phyloP scores from a whole-genome alignment of 2,888 invertebrate species.

The Nemoura dubitans region DNA sequence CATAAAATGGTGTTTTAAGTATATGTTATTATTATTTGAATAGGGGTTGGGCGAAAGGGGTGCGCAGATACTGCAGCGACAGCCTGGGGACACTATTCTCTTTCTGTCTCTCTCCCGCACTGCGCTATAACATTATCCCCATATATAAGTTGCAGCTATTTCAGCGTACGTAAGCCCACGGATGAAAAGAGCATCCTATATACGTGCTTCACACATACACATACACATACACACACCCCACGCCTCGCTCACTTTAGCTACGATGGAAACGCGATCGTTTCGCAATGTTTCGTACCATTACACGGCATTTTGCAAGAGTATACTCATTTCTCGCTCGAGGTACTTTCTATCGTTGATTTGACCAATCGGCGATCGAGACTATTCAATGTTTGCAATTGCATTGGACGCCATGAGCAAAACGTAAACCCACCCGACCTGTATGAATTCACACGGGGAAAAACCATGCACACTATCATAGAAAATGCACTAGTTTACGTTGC shows the following conservation, averaged over 20 bases:
- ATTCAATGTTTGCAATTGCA: not conserved
- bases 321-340: too few relatives aligned
- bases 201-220: not conserved
- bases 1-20: constrained; percentile 43
- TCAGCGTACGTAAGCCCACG: not conserved
- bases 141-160: not conserved
- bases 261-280: too few relatives aligned
- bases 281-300: too few relatives aligned
- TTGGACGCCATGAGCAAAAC: not conserved
- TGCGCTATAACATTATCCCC: not conserved
- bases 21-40: constrained; percentile 34
- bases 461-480: not conserved
- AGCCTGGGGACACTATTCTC: not conserved
- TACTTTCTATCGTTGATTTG: too few relatives aligned
- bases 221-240: not conserved
- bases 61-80: constrained; percentile 26
- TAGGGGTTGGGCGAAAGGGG: not conserved
- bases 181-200: not conserved
- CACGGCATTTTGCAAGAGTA: too few relatives aligned
- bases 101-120: not conserved
- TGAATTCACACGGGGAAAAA: too few relatives aligned
- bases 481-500: not conserved
- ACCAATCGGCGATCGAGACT: too few relatives aligned
- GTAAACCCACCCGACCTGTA: not conserved
- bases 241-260: not conserved